phyloP scores from a whole-genome alignment of 2,113 vertebrate genomes.

The Lipotes vexillifer region DNA sequence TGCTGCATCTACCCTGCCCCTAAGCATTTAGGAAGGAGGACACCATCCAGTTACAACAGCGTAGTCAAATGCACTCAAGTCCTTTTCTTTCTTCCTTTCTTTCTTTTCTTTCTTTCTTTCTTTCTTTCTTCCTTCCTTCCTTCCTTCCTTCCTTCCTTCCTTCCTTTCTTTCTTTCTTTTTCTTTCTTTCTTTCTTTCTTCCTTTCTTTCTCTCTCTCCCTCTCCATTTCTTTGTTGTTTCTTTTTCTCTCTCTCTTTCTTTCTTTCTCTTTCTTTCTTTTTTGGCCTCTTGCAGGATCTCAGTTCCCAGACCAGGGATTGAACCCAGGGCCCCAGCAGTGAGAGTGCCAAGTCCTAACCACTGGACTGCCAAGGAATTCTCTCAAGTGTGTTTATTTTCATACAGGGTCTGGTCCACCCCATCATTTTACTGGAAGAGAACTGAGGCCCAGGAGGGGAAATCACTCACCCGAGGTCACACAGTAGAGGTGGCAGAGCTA shows the following conservation, averaged over 20 bases:
- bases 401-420: not conserved
- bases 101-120: too few species aligned
- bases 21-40: not conserved
- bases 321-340: not conserved
- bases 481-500: not conserved
- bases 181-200: too few species aligned
- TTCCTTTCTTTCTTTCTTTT: too few species aligned
- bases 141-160: accelerated
- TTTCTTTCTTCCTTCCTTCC: too few species aligned
- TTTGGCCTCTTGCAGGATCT: not conserved
- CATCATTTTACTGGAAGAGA: conserved; percentile 14
- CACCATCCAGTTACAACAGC: not conserved
- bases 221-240: too few species aligned
- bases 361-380: not conserved
- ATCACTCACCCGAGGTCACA: not conserved
- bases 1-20: not conserved
- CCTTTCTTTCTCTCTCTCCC: too few species aligned
- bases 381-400: not conserved
- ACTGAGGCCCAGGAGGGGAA: not conserved
- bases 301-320: not conserved
- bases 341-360: not conserved
- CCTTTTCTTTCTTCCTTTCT: not conserved
- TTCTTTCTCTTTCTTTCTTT: not conserved
- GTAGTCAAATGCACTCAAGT: not conserved
- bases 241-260: too few species aligned